Evolutionary conservation across 2,797 vertebrate genomes (phyloP).

Genomic region (Chelonia mydas): DNA sequence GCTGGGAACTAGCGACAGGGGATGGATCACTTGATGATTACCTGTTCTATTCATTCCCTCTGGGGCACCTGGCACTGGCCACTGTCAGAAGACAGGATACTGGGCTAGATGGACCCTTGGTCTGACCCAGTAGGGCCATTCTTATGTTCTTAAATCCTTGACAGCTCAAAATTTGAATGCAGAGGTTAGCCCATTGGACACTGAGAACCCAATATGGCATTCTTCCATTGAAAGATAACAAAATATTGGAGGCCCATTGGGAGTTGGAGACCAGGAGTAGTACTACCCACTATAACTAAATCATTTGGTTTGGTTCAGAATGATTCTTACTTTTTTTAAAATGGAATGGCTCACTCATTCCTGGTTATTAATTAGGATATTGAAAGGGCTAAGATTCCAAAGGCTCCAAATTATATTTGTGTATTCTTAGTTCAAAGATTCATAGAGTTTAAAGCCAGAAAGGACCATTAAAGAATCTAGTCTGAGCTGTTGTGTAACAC

Average conservation of each 20-base stretch:
- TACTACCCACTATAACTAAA: not conserved
- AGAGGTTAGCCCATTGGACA: not conserved
- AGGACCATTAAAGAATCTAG: not conserved
- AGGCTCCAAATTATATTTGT: not conserved
- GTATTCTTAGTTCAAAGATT: too few species aligned
- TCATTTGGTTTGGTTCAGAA: not conserved
- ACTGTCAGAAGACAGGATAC: not conserved
- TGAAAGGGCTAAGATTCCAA: not conserved
- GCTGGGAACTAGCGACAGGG: too few species aligned
- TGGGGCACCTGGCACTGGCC: not conserved
- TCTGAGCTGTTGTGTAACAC: not conserved
- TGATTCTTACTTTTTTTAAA: not conserved
- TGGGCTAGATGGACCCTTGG: not conserved
- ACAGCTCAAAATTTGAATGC: not conserved
- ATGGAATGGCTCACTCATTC: not conserved
- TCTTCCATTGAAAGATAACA: not conserved
- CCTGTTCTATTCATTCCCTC: too few species aligned
- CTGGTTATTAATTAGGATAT: not conserved
- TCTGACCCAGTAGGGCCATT: not conserved
- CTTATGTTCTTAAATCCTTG: not conserved
- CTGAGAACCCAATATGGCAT: not conserved
- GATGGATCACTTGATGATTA: too few species aligned
- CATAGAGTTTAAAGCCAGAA: not conserved
- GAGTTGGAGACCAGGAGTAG: not conserved
- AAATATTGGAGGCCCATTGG: not conserved